Percentiles rank a stretch among this genome's conserved stretches.
Evolutionary conservation across 2,113 vertebrate genomes (phyloP).

Genomic region (Baryphthengus martii): DNA sequence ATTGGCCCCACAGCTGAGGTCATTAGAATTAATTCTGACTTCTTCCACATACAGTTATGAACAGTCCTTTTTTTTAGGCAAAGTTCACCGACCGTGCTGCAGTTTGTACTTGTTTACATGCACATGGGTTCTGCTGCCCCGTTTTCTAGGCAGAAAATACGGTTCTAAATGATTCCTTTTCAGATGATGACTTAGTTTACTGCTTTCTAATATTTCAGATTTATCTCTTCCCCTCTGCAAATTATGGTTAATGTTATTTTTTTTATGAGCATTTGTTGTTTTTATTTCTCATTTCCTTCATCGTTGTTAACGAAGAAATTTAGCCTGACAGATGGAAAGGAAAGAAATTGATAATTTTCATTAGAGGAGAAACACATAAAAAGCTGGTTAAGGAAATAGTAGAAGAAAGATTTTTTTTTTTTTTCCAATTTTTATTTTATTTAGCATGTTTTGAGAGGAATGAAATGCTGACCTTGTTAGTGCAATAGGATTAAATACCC

Average conservation of each 20-base stretch:
- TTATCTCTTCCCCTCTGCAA: not conserved
- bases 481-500: not conserved
- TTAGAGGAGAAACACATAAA: not conserved
- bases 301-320: not conserved
- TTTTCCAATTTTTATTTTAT: too few species aligned
- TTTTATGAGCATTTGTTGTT: not conserved
- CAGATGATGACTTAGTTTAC: not conserved
- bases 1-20: constrained; percentile 15
- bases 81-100: not conserved
- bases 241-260: not conserved
- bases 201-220: not conserved
- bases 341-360: not conserved
- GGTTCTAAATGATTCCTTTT: not conserved
- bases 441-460: not conserved
- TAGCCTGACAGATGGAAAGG: not conserved
- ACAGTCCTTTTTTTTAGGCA: not conserved
- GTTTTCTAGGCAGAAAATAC: not conserved
- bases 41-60: not conserved
- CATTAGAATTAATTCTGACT: not conserved
- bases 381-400: not conserved
- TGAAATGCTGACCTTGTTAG: not conserved
- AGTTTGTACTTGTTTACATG: not conserved
- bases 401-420: not conserved
- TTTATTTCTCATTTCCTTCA: constrained; percentile 1
- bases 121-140: not conserved